Evolutionary conservation across 2,888 invertebrate genomes (phyloP), one percentile per base, ranked within the genome.

Genomic region (Stenoptilia bipunctidactyla): DNA sequence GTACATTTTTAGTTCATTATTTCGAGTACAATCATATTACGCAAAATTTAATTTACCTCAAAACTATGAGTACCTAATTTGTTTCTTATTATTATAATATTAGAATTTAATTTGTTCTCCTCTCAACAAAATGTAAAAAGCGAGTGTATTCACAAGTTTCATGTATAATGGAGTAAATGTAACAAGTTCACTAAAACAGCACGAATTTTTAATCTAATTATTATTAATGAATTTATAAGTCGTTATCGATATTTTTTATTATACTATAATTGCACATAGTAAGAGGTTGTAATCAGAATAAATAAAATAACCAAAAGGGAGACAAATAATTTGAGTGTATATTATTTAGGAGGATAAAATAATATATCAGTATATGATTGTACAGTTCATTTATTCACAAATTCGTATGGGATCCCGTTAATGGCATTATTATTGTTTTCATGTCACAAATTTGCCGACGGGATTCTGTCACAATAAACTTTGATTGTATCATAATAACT

Each of bases 321-420:
- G 82, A 80, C 80, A 83, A 82, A 82, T 80, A 83, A 82, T 75
- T 76, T 74, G 70, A 73, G 76, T 77, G 75, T 79, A 80, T 74
- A 77, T 79, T 76, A 59, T 80, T 77, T 75, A 75, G 69, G 73
- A 71, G 61, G 63, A 61, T 53, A 60, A 61, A 60, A 64, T 64
- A 71, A 61, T 57, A 59, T 69, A 69, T 64, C 63, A 62, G 62
- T 61, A 66, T 65, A 59, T 70, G 62, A 63, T 69, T 80, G 76
- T 80, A 77, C 73, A 79, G 76, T 70, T 63, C 49, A 58, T 61
- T 52, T 55, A 61, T 61, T 69, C 69, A 69, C 67, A 58, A 52
- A 61, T 66, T 63, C 61, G 66, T 66, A 62, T 61, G 62, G 55
- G 52, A 52, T 58, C 58, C 64, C 52, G 58, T 67, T n/a, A 8